Evolutionary conservation across 2,797 vertebrate genomes (phyloP), one percentile per base, ranked within the genome.

Genomic region (Oryzias dopingdopingensis): DNA sequence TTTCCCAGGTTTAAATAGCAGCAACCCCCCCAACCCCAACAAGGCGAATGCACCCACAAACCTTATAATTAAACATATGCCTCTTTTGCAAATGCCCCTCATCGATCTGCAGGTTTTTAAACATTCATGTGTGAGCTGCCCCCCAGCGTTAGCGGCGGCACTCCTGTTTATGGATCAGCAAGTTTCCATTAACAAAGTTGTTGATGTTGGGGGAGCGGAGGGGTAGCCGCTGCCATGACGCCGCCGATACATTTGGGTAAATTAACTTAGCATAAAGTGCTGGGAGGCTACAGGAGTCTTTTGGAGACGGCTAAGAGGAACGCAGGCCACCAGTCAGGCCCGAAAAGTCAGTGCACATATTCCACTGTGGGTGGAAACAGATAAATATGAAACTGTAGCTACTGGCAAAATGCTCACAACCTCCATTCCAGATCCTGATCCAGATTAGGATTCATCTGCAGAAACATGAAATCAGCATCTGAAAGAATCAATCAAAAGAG

Each of bases 21-120:
- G 72, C 87, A 84, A 73, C 76, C 53, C 10, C 32, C 10, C 26
- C 26, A 26, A 26, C 26, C 26, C 67, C 47, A 50, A 57, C 59
- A 54, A 37, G 57, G 14, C 44, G 22, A 24, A 2, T 50, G 67
- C 67, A 37, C 69, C 49, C 51, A 52, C 70, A 67, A 58, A 73
- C 88, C 90, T 95, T 95, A 94, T 95, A 98, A 98, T 97, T 97
- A 96, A 96, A 95, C 91, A 91, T 87, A 94, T 95, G 93, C 94
- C 90, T 94, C 90, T 92, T 95, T 95, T 96, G 95, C 94, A 96
- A 97, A 98, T 96, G 81, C 91, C 85, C 85, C 93, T 92, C 95
- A 96, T 97, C 93, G 95, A 97, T 98, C 93, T 93, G 90, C 90
- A 86, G 89, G 84, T 93, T 95, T 93, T 88, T 91, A 93, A 93